Evolutionary conservation across 2,888 invertebrate species (phyloP).

Genomic region (Yponomeuta evonymella): DNA sequence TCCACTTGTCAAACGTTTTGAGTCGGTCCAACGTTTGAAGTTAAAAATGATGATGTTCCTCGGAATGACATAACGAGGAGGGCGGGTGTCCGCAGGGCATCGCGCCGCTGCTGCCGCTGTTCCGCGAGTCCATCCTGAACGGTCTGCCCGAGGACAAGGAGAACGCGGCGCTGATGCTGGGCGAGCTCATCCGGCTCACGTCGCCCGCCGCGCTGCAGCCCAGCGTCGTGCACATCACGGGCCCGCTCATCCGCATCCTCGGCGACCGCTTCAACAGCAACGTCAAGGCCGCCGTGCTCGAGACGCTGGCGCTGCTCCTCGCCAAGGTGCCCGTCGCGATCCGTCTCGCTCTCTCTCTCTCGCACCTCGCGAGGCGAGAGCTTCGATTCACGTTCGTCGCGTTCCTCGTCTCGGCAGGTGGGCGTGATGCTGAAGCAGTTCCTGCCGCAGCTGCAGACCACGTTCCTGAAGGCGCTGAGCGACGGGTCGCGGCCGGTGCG

Average conservation of each 20-base stretch:
- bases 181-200: constrained; percentile 88
- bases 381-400: background rate
- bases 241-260: constrained; percentile 97
- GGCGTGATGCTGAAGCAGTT: constrained; percentile 97
- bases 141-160: constrained; percentile 97
- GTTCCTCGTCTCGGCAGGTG: constrained; percentile 74
- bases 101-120: constrained; percentile 93
- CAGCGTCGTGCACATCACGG: constrained; percentile 97
- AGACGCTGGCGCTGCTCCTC: constrained; percentile 93
- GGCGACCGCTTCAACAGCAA: constrained; percentile 96
- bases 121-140: constrained; percentile 96
- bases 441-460: constrained; percentile 98
- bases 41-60: no score
- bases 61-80: no score
- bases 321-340: constrained; percentile 80
- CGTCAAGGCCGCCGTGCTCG: constrained; percentile 96
- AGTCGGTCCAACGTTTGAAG: no score
- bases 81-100: constrained; percentile 78
- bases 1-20: no score
- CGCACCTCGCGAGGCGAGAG: background rate
- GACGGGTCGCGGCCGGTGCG: constrained; percentile 92
- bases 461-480: constrained; percentile 95
- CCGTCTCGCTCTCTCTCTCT: background rate
- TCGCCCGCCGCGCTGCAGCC: constrained; percentile 93
- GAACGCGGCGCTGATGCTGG: constrained; percentile 93